Base-by-base conservation (phyloP, 1,140 invertebrate species). In the Papilio xuthus region DNA sequence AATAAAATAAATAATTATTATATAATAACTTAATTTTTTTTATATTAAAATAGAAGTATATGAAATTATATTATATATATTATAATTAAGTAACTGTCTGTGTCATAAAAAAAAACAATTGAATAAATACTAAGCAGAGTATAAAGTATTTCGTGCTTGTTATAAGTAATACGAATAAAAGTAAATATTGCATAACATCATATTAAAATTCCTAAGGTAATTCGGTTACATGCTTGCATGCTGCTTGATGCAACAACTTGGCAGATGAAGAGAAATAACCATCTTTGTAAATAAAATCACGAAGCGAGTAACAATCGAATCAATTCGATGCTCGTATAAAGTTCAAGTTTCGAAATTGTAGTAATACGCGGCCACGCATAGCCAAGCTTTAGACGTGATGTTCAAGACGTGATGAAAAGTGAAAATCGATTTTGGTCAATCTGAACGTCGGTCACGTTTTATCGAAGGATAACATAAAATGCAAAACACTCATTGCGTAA, bases 261-360 rank as follows among this genome's bases (percentile, higher is more conserved):
- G 72, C 72, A 75, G 72, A 53, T 56, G 26, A 75, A 74, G 42
- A 28, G 32, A 75, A 53, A 75, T 75, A 53, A 53, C 72, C 47
- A 37, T 75, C 44, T 60, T 76, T 76, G 53, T 60, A 76, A 76
- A 76, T 76, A 41, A 63, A 41, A 32, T 76, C 74, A 76, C 79
- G 79, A 60, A 78, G 10, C 73, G 60, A 74, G 41, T 50, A 72
- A 81, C 47, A 26, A 80, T 79, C 78, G 53, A 77, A 81, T 77
- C 60, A 79, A 89, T 89, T 86, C 86, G 79, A 47, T 60, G 50
- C 75, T 82, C 86, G 85, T 89, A 87, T 85, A 41, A 76, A 74
- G 84, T 79, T 83, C 84, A 82, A 85, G 78, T 88, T 91, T 88
- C 87, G 84, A 89, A 89, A 89, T 81, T 67, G 56, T 23, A 80